Conservation (phyloP, 2,888 invertebrate genomes). For the Meganola albula region DNA sequence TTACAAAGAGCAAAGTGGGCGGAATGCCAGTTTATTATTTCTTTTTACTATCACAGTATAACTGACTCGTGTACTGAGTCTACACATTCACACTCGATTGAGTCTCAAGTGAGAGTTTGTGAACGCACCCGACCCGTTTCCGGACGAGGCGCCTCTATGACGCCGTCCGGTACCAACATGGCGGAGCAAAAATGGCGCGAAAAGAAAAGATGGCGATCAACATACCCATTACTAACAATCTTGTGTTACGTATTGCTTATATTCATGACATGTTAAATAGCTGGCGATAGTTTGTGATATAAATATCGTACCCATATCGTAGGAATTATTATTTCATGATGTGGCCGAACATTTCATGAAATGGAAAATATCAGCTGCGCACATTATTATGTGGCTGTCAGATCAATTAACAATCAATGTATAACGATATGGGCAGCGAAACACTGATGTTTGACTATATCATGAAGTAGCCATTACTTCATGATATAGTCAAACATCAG, state of each 20-base stretch:
- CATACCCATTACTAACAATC: conserved; percentile 48
- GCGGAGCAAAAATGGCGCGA: conserved; percentile 33
- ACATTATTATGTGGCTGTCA: no score
- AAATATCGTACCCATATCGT: conserved; percentile 9
- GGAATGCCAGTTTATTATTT: conserved; percentile 25
- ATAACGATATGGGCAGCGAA: no score
- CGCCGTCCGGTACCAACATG: conserved; percentile 56
- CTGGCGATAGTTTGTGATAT: conserved; percentile 22
- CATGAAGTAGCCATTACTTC: no score
- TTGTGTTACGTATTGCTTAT: conserved; percentile 46
- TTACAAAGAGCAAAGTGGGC: conserved; percentile 21
- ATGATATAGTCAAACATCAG: no score
- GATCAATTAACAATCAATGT: no score
- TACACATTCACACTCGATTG: conserved; percentile 48
- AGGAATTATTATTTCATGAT: no score
- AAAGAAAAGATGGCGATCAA: conserved; percentile 45
- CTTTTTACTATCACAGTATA: conserved; percentile 25
- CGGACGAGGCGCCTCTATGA: conserved; percentile 57
- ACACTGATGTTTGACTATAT: no score
- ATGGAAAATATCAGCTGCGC: no score
- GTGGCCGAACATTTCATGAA: no score
- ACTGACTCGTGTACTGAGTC: conserved; percentile 37
- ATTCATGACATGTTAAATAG: conserved; percentile 33
- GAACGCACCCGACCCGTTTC: conserved; percentile 54
- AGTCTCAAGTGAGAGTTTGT: conserved; percentile 53